These are phyloP conservation scores for Orthosia incerta DNA, from an alignment of 2,888 invertebrate genomes.

Conservation along the genomic window DNA sequence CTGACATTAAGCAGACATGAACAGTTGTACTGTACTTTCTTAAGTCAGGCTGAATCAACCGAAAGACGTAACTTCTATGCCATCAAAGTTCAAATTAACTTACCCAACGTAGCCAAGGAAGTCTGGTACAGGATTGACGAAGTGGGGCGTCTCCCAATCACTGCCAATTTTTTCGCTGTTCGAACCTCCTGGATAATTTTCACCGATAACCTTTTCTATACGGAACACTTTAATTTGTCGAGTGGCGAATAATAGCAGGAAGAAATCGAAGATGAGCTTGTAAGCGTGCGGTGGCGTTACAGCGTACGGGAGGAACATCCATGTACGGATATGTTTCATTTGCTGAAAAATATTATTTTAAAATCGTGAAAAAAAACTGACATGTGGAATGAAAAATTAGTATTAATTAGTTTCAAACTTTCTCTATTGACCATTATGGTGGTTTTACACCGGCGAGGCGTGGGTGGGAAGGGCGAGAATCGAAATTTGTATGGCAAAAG, in stretches of 20 bases:
- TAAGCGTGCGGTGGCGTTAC: slow-evolving; percentile 93
- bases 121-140: slow-evolving; percentile 97
- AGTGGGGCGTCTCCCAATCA: slow-evolving; percentile 93
- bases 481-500: too few relatives aligned
- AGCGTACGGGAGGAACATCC: slow-evolving; percentile 97
- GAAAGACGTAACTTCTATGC: background rate
- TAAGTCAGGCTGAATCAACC: too few relatives aligned
- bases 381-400: background rate
- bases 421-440: background rate
- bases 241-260: slow-evolving; percentile 96
- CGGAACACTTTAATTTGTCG: slow-evolving; percentile 96
- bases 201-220: slow-evolving; percentile 92
- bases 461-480: too few relatives aligned
- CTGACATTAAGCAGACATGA: background rate
- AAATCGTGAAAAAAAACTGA: background rate
- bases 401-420: background rate
- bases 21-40: too few relatives aligned
- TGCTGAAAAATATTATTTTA: slow-evolving; percentile 72
- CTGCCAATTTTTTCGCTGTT: slow-evolving; percentile 93
- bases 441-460: too few relatives aligned
- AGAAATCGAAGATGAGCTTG: slow-evolving; percentile 97
- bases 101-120: slow-evolving; percentile 95
- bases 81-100: slow-evolving; percentile 52
- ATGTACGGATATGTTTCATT: slow-evolving; percentile 93
- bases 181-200: slow-evolving; percentile 93